These are phyloP conservation scores for Trichogramma pretiosum DNA, from an alignment of 1,140 invertebrate species.

Conservation along the genomic window DNA sequence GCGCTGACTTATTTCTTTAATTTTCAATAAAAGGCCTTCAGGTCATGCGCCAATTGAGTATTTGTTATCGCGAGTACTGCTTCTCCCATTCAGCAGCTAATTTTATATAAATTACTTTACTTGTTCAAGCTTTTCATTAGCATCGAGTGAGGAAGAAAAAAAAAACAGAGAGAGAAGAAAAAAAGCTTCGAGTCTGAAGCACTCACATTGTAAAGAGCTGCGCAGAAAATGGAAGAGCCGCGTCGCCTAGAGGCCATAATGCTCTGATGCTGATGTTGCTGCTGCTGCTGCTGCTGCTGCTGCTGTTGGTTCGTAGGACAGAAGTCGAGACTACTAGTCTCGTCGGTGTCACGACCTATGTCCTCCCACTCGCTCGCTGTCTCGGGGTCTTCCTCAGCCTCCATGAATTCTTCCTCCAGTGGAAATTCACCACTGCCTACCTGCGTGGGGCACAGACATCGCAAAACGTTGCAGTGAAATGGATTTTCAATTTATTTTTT, in stretches of 20 bases:
- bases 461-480: no score
- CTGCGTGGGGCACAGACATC: slow-evolving; percentile 32
- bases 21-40: no score
- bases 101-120: no score
- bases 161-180: neutral
- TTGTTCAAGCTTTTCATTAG: no score
- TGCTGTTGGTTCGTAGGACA: no score
- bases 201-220: slow-evolving; percentile 55
- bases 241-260: slow-evolving; percentile 19
- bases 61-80: no score
- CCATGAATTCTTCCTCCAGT: slow-evolving; percentile 62
- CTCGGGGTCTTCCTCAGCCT: slow-evolving; percentile 63
- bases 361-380: slow-evolving; percentile 33
- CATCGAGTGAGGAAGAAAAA: neutral
- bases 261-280: no score
- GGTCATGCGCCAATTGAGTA: no score
- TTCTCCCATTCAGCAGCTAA: no score
- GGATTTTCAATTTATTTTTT: no score
- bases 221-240: slow-evolving; percentile 47
- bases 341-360: slow-evolving; percentile 19
- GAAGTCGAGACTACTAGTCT: slow-evolving; percentile 28
- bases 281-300: slow-evolving; percentile 2
- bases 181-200: neutral
- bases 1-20: no score
- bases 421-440: slow-evolving; percentile 75